Percentiles rank a stretch among this genome's conserved stretches.
phyloP scores from a whole-genome alignment of 2,113 vertebrate species.

The Piprites chloris region DNA sequence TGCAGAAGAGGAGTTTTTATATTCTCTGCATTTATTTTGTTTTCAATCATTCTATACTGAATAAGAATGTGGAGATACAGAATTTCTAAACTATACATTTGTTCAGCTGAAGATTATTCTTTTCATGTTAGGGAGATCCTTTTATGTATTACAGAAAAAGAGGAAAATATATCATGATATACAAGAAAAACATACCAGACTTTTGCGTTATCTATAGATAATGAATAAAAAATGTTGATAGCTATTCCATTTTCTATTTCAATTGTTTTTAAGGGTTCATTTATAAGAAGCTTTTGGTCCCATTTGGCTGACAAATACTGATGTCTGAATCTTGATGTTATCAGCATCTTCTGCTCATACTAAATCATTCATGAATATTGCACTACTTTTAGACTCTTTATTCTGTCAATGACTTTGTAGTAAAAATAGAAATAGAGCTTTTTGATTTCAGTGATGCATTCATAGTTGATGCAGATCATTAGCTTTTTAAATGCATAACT shows the following conservation, averaged over 20 bases:
- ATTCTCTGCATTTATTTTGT: neutral
- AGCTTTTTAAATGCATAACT: conserved; percentile 48
- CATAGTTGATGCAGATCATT: conserved; percentile 42
- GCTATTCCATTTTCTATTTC: neutral
- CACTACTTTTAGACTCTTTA: conserved; percentile 60
- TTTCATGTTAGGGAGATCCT: neutral
- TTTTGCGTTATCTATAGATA: neutral
- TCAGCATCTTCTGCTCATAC: conserved; percentile 27
- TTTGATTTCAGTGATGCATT: conserved; percentile 59
- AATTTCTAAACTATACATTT: neutral
- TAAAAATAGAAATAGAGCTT: conserved; percentile 66
- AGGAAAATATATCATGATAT: neutral
- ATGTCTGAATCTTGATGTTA: neutral
- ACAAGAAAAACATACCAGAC: neutral
- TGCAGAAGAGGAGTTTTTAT: neutral
- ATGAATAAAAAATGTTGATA: neutral
- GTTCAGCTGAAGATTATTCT: neutral
- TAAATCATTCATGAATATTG: conserved; percentile 61
- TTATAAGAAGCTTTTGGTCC: conserved; percentile 14
- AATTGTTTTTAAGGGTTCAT: neutral
- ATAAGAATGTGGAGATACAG: neutral
- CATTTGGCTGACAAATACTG: conserved; percentile 2
- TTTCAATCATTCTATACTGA: neutral
- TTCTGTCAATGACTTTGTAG: conserved; percentile 61
- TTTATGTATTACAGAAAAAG: neutral